Percentiles rank a stretch among this genome's conserved stretches.
phyloP scores from a whole-genome alignment of 2,888 invertebrate genomes.

The Sminthurinus aureus region DNA sequence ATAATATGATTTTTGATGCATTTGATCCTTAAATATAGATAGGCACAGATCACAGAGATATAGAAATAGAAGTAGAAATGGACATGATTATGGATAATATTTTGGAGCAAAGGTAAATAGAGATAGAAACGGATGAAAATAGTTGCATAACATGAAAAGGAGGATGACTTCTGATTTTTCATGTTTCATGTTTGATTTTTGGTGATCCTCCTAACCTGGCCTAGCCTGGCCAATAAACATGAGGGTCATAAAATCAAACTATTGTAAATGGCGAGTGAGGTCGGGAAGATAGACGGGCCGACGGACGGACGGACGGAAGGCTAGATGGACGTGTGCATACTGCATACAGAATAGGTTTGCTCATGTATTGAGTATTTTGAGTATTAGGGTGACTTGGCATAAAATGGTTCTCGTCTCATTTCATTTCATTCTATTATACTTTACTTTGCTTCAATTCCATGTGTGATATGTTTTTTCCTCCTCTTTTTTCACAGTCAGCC shows the following conservation, averaged over 20 bases:
- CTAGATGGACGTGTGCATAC: neutral
- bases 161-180: neutral
- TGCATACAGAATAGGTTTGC: neutral
- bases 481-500: neutral
- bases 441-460: too few species aligned
- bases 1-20: neutral
- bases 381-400: slow-evolving; percentile 39
- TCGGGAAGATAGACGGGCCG: neutral
- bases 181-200: neutral
- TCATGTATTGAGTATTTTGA: neutral
- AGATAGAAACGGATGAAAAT: neutral
- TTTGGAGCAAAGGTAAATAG: neutral
- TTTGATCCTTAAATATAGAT: too few species aligned
- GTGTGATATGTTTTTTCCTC: slow-evolving; percentile 15
- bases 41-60: too few species aligned
- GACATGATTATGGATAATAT: too few species aligned
- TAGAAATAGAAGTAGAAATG: too few species aligned
- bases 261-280: neutral
- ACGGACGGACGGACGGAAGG: neutral
- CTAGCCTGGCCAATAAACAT: slow-evolving; percentile 31
- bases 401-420: slow-evolving; percentile 35
- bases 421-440: slow-evolving; percentile 15
- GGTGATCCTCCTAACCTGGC: slow-evolving; percentile 26
- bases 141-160: neutral
- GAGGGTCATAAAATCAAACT: slow-evolving; percentile 4